A percentile compares a stretch with the other conserved stretches of the same genome.
phyloP scores from a whole-genome alignment of 1,140 invertebrate genomes.

The Rhopalosiphum padi region DNA sequence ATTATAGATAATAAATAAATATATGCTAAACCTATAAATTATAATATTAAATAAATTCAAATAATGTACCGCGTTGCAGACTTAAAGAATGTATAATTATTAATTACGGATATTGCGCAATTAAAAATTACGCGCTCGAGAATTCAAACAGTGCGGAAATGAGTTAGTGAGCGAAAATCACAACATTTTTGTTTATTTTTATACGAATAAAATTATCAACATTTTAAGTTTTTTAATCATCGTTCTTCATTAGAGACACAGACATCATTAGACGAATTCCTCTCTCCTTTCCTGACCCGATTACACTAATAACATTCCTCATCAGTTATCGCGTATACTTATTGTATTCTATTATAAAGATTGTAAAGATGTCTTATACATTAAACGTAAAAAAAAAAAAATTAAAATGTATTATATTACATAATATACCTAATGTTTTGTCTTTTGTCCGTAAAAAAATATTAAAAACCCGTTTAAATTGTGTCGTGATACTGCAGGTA shows the following conservation, averaged over 20 bases:
- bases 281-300: neutral
- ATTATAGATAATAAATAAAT: neutral
- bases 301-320: neutral
- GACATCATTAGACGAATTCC: neutral
- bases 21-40: neutral
- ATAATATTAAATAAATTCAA: constrained; percentile 8
- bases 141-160: neutral
- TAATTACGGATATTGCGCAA: neutral
- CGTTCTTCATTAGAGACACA: neutral
- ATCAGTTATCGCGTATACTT: neutral
- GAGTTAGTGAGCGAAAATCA: neutral
- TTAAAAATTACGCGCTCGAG: neutral
- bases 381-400: neutral
- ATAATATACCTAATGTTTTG: neutral
- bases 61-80: neutral
- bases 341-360: neutral
- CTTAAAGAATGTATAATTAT: neutral
- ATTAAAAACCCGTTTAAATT: neutral
- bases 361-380: neutral
- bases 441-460: neutral
- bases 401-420: no score
- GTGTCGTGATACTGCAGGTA: neutral
- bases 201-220: neutral
- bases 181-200: neutral
- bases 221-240: neutral